These are phyloP conservation scores for Parauchenoglanis punctatus DNA, from an alignment of 2,797 vertebrate genomes.

Conservation along the genomic window DNA sequence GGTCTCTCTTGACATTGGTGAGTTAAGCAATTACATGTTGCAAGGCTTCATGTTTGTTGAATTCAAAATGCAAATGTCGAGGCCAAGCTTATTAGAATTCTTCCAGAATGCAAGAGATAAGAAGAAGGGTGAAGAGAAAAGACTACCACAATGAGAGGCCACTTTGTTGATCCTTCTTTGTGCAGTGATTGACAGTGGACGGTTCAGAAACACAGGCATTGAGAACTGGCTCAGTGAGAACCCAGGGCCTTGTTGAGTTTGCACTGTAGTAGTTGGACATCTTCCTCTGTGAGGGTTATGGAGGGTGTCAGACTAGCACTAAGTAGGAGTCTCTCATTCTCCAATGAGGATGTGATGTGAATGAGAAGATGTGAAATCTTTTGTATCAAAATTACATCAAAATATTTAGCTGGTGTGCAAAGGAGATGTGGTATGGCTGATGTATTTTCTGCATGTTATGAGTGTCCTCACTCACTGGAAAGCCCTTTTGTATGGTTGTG, in stretches of 20 bases:
- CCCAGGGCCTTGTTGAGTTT: not conserved
- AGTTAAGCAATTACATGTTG: not conserved
- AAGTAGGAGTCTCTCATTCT: not conserved
- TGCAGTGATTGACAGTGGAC: not conserved
- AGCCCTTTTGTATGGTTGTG: not conserved
- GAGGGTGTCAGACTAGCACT: not conserved
- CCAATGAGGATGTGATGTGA: not conserved
- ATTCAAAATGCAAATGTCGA: not conserved
- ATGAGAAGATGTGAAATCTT: not conserved
- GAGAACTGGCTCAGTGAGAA: not conserved
- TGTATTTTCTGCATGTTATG: not conserved
- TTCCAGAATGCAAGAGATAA: not conserved
- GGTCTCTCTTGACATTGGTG: not conserved
- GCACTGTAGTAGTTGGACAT: not conserved
- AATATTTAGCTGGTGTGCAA: not conserved
- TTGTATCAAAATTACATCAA: not conserved
- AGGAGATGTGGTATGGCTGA: not conserved
- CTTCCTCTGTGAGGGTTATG: not conserved
- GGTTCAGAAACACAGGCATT: not conserved
- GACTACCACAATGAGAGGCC: not conserved
- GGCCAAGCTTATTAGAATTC: not conserved
- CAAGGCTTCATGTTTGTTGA: not conserved
- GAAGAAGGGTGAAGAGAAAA: not conserved
- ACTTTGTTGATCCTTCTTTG: not conserved
- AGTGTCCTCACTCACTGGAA: not conserved